Percentiles rank a stretch among this genome's conserved stretches.
phyloP scores from a whole-genome alignment of 2,797 vertebrate species.

The Sebastes iracundus region DNA sequence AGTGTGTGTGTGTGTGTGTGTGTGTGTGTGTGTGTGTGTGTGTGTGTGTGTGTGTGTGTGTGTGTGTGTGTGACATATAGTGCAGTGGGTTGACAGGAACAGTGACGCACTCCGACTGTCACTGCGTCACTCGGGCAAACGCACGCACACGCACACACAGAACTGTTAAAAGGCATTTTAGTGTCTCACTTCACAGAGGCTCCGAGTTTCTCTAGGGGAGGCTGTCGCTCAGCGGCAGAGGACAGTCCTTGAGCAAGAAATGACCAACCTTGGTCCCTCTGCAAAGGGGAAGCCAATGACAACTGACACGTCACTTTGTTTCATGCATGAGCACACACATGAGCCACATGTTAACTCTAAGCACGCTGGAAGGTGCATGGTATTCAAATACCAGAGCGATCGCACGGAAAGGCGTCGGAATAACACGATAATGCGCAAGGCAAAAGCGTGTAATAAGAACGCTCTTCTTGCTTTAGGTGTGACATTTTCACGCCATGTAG shows the following conservation, averaged over 20 bases:
- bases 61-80: slow-evolving; percentile 6
- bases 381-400: neutral
- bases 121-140: slow-evolving; percentile 65
- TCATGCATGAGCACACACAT: neutral
- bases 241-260: slow-evolving; percentile 42
- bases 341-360: neutral
- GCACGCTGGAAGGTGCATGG: neutral
- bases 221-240: slow-evolving; percentile 17
- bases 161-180: slow-evolving; percentile 52
- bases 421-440: too few relatives aligned
- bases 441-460: too few relatives aligned
- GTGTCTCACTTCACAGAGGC: slow-evolving; percentile 19
- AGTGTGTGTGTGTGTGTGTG: neutral
- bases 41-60: neutral
- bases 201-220: slow-evolving; percentile 18
- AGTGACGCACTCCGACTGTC: slow-evolving; percentile 63
- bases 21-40: neutral
- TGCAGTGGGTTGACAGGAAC: slow-evolving; percentile 36
- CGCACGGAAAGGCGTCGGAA: too few relatives aligned
- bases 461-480: too few relatives aligned
- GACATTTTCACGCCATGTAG: too few relatives aligned
- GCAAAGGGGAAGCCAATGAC: slow-evolving; percentile 18
- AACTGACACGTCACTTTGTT: neutral
- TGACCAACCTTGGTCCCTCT: slow-evolving; percentile 41
- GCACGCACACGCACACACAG: slow-evolving; percentile 29